phyloP scores from a whole-genome alignment of 2,113 vertebrate genomes.

The Sprattus sprattus region DNA sequence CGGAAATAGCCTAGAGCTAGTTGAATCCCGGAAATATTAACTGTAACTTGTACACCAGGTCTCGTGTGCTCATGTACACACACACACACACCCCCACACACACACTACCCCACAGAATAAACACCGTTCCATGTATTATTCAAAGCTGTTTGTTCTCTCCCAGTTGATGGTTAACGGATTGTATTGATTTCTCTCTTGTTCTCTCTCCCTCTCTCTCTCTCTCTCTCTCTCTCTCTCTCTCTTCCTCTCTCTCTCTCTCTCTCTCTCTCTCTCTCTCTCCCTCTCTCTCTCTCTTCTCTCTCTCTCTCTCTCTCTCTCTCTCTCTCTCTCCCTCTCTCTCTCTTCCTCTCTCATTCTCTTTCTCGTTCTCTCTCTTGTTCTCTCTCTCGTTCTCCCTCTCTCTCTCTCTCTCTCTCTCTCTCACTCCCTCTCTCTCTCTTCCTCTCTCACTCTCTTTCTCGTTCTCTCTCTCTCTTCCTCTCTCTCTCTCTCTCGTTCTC shows the following conservation, averaged over 20 bases:
- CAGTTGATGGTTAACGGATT: neutral
- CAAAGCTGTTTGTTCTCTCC: neutral
- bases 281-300: constrained; percentile 18
- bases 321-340: too few relatives aligned
- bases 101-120: neutral
- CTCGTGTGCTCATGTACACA: neutral
- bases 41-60: neutral
- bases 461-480: too few relatives aligned
- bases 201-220: neutral
- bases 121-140: neutral
- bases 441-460: too few relatives aligned
- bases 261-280: constrained; percentile 10
- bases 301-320: constrained; percentile 27
- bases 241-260: neutral
- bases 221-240: neutral
- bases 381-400: too few relatives aligned
- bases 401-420: too few relatives aligned
- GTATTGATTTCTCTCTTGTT: neutral
- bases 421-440: too few relatives aligned
- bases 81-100: neutral
- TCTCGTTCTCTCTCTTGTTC: too few relatives aligned
- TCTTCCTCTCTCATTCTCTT: too few relatives aligned
- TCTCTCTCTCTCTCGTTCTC: too few relatives aligned
- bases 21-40: too few relatives aligned
- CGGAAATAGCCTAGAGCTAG: too few relatives aligned